Percentiles rank a stretch among this genome's conserved stretches.
phyloP scores from a whole-genome alignment of 2,888 invertebrate species.

The Aelia acuminata region DNA sequence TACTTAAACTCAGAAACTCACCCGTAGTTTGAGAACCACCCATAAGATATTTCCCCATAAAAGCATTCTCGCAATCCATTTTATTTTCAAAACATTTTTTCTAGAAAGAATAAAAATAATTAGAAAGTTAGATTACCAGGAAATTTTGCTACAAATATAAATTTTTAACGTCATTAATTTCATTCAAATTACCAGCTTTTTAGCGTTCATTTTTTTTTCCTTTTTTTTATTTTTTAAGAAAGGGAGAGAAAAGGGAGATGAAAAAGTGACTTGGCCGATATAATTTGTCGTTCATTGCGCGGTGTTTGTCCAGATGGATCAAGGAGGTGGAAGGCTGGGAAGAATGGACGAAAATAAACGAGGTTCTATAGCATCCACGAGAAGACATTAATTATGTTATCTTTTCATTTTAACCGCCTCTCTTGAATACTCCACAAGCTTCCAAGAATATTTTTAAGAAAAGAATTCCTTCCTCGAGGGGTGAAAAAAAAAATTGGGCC shows the following conservation, averaged over 20 bases:
- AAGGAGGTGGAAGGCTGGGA: not conserved
- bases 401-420: slow-evolving; percentile 51
- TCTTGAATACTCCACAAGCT: not conserved
- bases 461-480: not conserved
- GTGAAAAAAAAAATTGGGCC: not conserved
- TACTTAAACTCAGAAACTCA: too few relatives aligned
- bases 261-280: not conserved
- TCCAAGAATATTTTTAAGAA: not conserved
- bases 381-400: slow-evolving; percentile 49
- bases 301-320: slow-evolving; percentile 38
- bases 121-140: too few relatives aligned
- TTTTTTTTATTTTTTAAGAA: not conserved
- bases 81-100: too few relatives aligned
- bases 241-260: not conserved
- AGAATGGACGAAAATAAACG: slow-evolving; percentile 20
- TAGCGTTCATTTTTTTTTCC: too few relatives aligned
- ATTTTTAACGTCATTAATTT: too few relatives aligned
- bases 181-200: too few relatives aligned
- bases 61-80: too few relatives aligned
- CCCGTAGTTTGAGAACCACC: too few relatives aligned
- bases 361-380: not conserved
- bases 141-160: too few relatives aligned
- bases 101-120: too few relatives aligned
- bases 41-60: too few relatives aligned
- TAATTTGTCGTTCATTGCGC: slow-evolving; percentile 33